Evolutionary conservation across 2,113 vertebrate species (phyloP).

Genomic region (Pao palembangensis): DNA sequence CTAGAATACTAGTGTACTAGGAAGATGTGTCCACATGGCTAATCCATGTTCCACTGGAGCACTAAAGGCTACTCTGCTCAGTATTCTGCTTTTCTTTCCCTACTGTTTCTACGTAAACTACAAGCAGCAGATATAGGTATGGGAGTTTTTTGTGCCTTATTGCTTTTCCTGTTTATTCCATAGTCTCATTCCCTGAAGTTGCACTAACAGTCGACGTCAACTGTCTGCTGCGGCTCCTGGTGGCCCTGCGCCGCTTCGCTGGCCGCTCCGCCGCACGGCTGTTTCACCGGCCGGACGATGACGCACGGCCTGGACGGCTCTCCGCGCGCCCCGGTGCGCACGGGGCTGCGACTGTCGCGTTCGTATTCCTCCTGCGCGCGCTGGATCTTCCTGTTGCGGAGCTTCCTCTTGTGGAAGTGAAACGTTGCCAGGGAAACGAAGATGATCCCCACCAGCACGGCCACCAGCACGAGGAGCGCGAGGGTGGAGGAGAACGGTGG

Average conservation of each 20-base stretch:
- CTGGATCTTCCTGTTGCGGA: slow-evolving; percentile 94
- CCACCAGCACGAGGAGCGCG: slow-evolving; percentile 90
- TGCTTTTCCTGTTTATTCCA: slow-evolving; percentile 71
- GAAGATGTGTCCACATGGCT: slow-evolving; percentile 30
- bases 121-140: slow-evolving; percentile 51
- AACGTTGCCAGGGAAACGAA: slow-evolving; percentile 93
- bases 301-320: slow-evolving; percentile 65
- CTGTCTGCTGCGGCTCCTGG: slow-evolving; percentile 78
- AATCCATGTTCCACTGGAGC: slow-evolving; percentile 20
- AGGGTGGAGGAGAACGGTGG: slow-evolving; percentile 92
- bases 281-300: slow-evolving; percentile 65
- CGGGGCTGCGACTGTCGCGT: slow-evolving; percentile 85
- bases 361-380: slow-evolving; percentile 96
- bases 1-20: slow-evolving; percentile 15
- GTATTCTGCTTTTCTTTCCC: slow-evolving; percentile 22
- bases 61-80: slow-evolving; percentile 34
- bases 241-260: slow-evolving; percentile 30
- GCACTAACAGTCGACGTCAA: slow-evolving; percentile 37
- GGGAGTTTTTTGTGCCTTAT: slow-evolving; percentile 70
- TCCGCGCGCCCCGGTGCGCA: slow-evolving; percentile 36
- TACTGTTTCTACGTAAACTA: slow-evolving; percentile 42
- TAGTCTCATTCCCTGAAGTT: slow-evolving; percentile 68
- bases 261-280: slow-evolving; percentile 19
- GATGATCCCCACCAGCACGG: slow-evolving; percentile 88
- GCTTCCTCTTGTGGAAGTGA: slow-evolving; percentile 93